Evolutionary conservation across 2,888 invertebrate species (phyloP), one percentile per base, ranked within the genome.

Genomic region (Drosophila peninsularis): DNA sequence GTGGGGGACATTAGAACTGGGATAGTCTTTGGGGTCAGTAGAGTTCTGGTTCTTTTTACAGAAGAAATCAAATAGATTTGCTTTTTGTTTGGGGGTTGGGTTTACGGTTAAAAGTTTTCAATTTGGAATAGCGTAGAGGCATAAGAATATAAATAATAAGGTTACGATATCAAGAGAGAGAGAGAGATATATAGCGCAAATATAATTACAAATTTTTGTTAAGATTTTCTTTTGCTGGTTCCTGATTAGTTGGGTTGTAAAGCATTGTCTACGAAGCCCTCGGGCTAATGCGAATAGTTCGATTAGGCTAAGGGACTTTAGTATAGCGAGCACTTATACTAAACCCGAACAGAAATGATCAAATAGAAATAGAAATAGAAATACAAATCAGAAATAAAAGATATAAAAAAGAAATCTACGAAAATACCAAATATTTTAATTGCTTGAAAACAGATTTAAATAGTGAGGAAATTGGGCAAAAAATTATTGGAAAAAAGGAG

Each of bases 31-130:
- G 13, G 14, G 52, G 36, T 52, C 36, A 24, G 36, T 52, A 52
- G 52, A 32, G 37, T 14, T 39, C 39, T 41, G 39, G 30, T 19
- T 24, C 10, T 39, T 13, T 39, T 19, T 58, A 58, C 36, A 42
- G 13, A 53, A 54, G 13, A 77, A 71, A 71, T 77, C 27, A 76
- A 71, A 63, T 36, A n/a, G 44, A 44, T 61, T 67, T 52, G 19
- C 19, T 19, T 57, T 36, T 53, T 54, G 24, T 10, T 41, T 32
- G 7, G 69, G 5, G 24, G n/a, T 24, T 24, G 24, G 24, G 24
- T 32, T 56, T 53, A 54, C 14, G 52, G 45, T 17, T 27, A 55
- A 24, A 30, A 24, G 21, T 44, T 54, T 60, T 37, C 13, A 42
- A 63, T 63, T 62, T 62, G 34, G 45, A 42, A 50, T 52, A 36